phyloP scores from a whole-genome alignment of 1,140 invertebrate species.

The Arion vulgaris region DNA sequence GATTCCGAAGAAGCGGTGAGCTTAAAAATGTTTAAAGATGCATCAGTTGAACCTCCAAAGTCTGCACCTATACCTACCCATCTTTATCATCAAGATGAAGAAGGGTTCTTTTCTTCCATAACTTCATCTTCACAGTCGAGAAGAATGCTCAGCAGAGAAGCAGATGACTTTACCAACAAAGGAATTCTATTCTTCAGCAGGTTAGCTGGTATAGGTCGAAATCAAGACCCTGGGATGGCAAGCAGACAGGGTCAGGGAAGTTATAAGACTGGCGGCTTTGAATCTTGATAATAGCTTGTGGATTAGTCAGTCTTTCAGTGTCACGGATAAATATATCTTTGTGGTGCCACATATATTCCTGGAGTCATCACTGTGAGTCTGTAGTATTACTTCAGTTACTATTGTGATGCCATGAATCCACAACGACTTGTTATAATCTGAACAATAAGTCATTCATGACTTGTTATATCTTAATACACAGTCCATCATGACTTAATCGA shows the following conservation, averaged over 20 bases:
- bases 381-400: too few relatives aligned
- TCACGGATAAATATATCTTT: not conserved
- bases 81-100: conserved; percentile 28
- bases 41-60: not conserved
- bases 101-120: conserved; percentile 28
- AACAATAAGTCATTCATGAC: too few relatives aligned
- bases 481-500: too few relatives aligned
- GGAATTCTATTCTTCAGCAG: conserved; percentile 30
- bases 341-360: too few relatives aligned
- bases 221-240: not conserved
- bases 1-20: not conserved
- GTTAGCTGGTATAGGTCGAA: not conserved
- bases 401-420: too few relatives aligned
- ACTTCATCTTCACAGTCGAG: not conserved
- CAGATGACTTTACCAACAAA: not conserved
- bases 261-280: conserved; percentile 14
- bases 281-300: not conserved
- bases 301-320: not conserved
- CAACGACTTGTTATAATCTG: too few relatives aligned
- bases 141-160: not conserved
- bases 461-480: too few relatives aligned
- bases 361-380: too few relatives aligned
- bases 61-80: conserved; percentile 15
- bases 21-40: not conserved
- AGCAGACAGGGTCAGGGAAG: not conserved